A percentile compares a stretch with the other conserved stretches of the same genome.
Evolutionary conservation across 2,113 vertebrate genomes (phyloP).

Genomic region (Phyllostomus hastatus): DNA sequence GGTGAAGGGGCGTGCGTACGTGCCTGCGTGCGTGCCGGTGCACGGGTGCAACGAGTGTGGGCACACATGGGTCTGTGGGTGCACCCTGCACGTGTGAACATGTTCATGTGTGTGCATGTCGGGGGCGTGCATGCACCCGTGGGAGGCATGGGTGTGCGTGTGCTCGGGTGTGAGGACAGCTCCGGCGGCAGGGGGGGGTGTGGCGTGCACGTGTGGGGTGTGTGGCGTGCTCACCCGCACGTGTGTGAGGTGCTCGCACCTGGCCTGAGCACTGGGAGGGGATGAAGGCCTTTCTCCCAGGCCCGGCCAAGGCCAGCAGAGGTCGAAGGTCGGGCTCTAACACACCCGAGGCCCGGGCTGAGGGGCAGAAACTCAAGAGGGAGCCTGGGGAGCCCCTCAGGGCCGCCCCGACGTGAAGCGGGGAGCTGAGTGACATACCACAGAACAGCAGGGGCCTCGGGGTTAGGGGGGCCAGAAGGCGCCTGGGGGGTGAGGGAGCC

Average conservation of each 20-base stretch:
- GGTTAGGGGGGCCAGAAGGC: not conserved
- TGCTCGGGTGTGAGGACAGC: too few species aligned
- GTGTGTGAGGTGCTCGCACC: not conserved
- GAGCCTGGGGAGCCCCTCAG: not conserved
- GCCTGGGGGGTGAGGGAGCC: accelerated
- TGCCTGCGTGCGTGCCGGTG: not conserved
- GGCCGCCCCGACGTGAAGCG: not conserved
- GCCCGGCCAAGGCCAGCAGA: not conserved
- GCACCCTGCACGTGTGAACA: too few species aligned
- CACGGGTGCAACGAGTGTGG: accelerated
- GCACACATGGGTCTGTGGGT: not conserved
- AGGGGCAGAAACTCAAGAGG: not conserved
- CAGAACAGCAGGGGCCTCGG: too few species aligned
- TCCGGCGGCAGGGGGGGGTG: accelerated
- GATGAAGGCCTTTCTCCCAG: not conserved
- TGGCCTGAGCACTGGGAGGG: not conserved
- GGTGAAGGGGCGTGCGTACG: not conserved
- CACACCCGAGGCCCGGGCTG: not conserved
- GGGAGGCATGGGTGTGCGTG: not conserved
- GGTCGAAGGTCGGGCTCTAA: not conserved
- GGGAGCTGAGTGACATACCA: not conserved
- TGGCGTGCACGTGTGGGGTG: accelerated
- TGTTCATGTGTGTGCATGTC: accelerated
- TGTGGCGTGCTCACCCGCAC: too few species aligned
- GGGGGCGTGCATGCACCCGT: too few species aligned